phyloP scores from a whole-genome alignment of 2,797 vertebrate species.

The Danionella dracula region DNA sequence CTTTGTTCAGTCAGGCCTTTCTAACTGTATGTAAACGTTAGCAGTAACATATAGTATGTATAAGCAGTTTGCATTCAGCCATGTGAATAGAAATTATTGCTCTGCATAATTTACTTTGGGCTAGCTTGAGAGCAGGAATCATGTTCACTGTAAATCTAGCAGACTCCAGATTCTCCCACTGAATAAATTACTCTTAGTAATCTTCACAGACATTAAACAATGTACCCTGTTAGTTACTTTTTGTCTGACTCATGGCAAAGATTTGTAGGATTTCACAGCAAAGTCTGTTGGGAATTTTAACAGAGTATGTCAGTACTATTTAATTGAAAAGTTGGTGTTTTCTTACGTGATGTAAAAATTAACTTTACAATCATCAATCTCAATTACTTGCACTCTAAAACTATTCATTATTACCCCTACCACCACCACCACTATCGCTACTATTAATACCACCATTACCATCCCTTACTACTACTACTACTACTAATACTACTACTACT shows the following conservation, averaged over 20 bases:
- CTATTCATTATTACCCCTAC: too few relatives aligned
- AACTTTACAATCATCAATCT: too few relatives aligned
- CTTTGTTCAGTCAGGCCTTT: conserved; percentile 19
- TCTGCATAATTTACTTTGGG: conserved; percentile 36
- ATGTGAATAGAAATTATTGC: conserved; percentile 14
- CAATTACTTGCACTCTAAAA: too few relatives aligned
- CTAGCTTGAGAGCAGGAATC: conserved; percentile 20
- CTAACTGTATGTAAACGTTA: background rate
- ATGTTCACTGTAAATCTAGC: conserved; percentile 29
- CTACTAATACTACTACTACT: too few relatives aligned
- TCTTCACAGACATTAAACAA: conserved; percentile 33
- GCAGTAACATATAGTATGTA: background rate
- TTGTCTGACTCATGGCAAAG: background rate
- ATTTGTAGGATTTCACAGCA: conserved; percentile 9
- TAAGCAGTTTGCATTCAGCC: conserved; percentile 20
- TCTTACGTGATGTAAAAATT: too few relatives aligned
- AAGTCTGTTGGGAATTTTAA: too few relatives aligned
- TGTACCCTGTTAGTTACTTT: conserved; percentile 29
- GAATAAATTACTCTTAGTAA: conserved; percentile 40
- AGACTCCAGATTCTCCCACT: conserved; percentile 17
- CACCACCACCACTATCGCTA: too few relatives aligned
- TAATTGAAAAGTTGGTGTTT: too few relatives aligned
- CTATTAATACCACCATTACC: too few relatives aligned
- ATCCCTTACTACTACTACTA: too few relatives aligned
- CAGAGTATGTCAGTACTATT: too few relatives aligned